Evolutionary conservation across 2,113 vertebrate genomes (phyloP).

Genomic region (Prionailurus viverrinus): DNA sequence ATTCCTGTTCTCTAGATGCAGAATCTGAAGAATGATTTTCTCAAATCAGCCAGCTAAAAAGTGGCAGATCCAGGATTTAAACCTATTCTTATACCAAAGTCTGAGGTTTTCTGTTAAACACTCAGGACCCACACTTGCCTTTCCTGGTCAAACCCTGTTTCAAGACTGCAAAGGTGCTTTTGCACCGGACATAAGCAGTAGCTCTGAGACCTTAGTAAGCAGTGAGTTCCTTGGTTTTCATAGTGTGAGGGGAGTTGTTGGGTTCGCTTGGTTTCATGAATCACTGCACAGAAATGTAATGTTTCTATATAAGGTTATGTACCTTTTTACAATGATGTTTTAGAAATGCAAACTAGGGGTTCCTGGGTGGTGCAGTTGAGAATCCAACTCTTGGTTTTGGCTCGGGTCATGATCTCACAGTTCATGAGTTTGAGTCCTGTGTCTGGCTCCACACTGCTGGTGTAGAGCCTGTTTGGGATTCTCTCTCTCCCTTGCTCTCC

Average conservation of each 20-base stretch:
- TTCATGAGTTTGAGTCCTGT: too few species aligned
- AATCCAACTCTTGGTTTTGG: too few species aligned
- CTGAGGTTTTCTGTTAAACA: neutral
- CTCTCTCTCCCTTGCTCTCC: too few species aligned
- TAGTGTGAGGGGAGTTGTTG: neutral
- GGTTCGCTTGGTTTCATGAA: slow-evolving; percentile 25
- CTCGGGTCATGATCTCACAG: too few species aligned
- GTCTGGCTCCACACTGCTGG: too few species aligned
- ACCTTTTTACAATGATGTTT: slow-evolving; percentile 16
- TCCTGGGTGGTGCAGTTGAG: neutral
- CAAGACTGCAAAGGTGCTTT: neutral
- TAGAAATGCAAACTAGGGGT: neutral
- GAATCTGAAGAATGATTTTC: slow-evolving; percentile 50
- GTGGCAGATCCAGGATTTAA: slow-evolving; percentile 31
- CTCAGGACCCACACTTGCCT: neutral
- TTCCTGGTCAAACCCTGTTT: neutral
- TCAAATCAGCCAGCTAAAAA: neutral
- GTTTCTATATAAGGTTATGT: neutral
- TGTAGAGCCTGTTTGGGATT: too few species aligned
- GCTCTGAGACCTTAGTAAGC: neutral
- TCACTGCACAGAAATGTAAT: slow-evolving; percentile 51
- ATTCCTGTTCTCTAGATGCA: slow-evolving; percentile 35
- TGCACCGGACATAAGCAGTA: neutral
- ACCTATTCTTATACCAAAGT: neutral
- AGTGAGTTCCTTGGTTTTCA: slow-evolving; percentile 29